Evolutionary conservation across 2,113 vertebrate species (phyloP), one percentile per base, ranked within the genome.

Genomic region (Tamias sibiricus): DNA sequence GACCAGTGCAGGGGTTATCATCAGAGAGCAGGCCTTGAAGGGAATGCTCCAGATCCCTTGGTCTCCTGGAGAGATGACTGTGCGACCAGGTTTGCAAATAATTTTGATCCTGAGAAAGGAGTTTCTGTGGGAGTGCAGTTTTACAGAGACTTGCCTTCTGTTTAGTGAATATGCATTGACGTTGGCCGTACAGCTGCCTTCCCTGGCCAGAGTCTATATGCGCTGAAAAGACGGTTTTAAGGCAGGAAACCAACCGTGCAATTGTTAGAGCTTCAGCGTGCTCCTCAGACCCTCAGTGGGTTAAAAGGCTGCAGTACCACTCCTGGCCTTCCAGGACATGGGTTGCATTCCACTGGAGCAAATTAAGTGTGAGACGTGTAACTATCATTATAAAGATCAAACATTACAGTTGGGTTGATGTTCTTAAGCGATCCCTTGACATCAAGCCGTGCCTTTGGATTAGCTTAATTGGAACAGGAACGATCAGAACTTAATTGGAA

Each of bases 401-500:
- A 71, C 87, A 35, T 91, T 62, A 68, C 52, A 68, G 52, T 24
- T 59, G 83, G 64, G 9, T 54, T 62, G n/a, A 68, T 87, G 76
- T 83, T 87, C 90, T 85, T 89, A 95, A 89, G 26, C 0, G 14
- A 80, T 81, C 85, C 71, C 84, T 71, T 84, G 90, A 72, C 87
- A 81, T 62, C n/a, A 76, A 77, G 64, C 57, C 52, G 6, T 90
- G 80, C 79, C 76, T 95, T 93, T 87, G 69, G 89, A 92, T 91
- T 87, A 92, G 75, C 47, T 91, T 96, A 95, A 97, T 92, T 90
- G 64, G 90, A 96, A 88, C 86, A 80, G 0, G 4, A 91, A 90
- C n/a, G 64, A 95, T 79, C 69, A 83, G 69, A 91, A 88, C 42
- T 94, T 93, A 94, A 97, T 97, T 92, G 89, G 97, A 95, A 71